Conservation (phyloP, 2,113 vertebrate species). For the Cervus canadensis region DNA sequence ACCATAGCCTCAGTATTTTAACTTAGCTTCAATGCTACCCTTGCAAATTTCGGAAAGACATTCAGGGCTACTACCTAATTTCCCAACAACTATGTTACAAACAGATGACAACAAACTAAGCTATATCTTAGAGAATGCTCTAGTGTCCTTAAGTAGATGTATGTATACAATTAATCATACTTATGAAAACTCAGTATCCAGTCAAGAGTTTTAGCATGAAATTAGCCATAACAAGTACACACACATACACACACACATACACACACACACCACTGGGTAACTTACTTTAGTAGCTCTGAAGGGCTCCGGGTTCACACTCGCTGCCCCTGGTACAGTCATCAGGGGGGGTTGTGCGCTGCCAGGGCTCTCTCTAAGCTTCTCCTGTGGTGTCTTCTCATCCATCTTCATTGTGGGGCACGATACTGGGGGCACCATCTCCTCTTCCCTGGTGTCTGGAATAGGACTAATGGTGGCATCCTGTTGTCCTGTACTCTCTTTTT, state of each 20-base stretch:
- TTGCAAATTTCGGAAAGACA: conserved; percentile 3
- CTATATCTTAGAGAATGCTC: conserved; percentile 26
- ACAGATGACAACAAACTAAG: neutral
- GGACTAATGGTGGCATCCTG: neutral
- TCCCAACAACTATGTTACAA: conserved; percentile 29
- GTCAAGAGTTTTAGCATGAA: conserved; percentile 11
- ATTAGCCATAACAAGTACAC: neutral
- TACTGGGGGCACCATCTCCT: neutral
- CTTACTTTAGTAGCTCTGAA: conserved; percentile 73
- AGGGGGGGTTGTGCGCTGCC: conserved; percentile 1
- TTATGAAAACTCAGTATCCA: neutral
- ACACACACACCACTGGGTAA: neutral
- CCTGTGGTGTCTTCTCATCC: conserved; percentile 33
- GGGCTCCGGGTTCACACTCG: conserved; percentile 53
- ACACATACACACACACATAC: no score
- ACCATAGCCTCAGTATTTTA: neutral
- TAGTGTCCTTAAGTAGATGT: neutral
- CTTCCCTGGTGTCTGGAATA: neutral
- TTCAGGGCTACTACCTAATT: neutral
- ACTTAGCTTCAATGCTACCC: neutral
- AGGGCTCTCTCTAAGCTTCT: neutral
- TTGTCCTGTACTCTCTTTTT: neutral
- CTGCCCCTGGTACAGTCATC: conserved; percentile 39
- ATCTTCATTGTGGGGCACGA: neutral
- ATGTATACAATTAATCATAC: neutral